These are phyloP conservation scores for Elephantulus edwardii DNA, from an alignment of 2,113 vertebrate species.

Conservation along the genomic window DNA sequence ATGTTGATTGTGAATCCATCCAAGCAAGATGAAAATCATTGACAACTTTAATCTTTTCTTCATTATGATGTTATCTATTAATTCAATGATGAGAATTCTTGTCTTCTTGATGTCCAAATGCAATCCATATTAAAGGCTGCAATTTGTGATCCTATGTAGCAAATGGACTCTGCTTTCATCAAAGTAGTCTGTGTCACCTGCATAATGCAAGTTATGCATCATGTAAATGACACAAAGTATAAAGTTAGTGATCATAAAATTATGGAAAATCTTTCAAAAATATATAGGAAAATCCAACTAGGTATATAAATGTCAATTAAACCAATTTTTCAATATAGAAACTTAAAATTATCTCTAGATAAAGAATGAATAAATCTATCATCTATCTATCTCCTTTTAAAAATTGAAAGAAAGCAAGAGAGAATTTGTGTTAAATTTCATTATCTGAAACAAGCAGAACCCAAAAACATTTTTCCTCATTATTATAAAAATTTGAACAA, in stretches of 20 bases:
- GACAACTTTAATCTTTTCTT: too few relatives aligned
- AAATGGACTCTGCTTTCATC: too few relatives aligned
- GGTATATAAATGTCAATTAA: neutral
- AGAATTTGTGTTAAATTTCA: neutral
- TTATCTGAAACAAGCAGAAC: neutral
- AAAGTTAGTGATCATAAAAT: neutral
- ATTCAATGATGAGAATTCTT: too few relatives aligned
- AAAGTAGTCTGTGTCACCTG: too few relatives aligned
- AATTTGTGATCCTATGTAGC: too few relatives aligned
- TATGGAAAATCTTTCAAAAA: neutral
- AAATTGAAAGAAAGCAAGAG: neutral
- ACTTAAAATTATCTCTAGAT: neutral
- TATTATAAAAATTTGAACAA: slow-evolving; percentile 14
- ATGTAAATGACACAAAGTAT: too few relatives aligned
- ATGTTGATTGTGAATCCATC: too few relatives aligned
- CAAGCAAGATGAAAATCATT: too few relatives aligned
- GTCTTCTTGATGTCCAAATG: too few relatives aligned
- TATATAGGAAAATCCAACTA: neutral
- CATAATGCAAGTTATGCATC: too few relatives aligned
- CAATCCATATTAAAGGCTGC: too few relatives aligned
- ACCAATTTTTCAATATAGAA: neutral
- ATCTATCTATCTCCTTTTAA: neutral
- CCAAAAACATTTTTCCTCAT: neutral
- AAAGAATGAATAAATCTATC: slow-evolving; percentile 21
- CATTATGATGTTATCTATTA: too few relatives aligned